Conservation (phyloP, 2,888 invertebrate species). For the Oscheius sp. region DNA sequence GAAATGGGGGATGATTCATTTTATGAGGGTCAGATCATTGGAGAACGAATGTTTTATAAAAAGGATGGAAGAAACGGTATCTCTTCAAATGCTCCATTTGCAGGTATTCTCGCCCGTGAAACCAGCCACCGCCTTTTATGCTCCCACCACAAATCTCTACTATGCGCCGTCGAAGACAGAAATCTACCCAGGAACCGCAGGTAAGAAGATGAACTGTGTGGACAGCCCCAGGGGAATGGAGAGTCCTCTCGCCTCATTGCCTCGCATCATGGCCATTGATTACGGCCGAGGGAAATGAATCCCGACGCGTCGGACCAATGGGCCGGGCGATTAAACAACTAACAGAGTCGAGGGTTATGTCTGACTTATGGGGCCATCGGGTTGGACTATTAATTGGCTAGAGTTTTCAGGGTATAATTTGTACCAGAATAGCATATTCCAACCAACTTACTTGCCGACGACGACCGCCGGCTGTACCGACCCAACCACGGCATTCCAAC, state of each 20-base stretch:
- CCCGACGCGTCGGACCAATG: slow-evolving; percentile 22
- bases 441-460: slow-evolving; percentile 26
- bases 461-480: slow-evolving; percentile 35
- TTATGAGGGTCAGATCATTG: too few species aligned
- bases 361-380: not conserved
- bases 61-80: too few species aligned
- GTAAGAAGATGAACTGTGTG: not conserved
- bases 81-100: too few species aligned
- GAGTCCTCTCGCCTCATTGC: slow-evolving; percentile 30
- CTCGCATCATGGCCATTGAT: slow-evolving; percentile 38
- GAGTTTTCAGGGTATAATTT: slow-evolving; percentile 44
- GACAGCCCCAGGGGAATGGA: slow-evolving; percentile 22
- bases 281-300: slow-evolving; percentile 35
- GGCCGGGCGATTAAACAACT: slow-evolving; percentile 27
- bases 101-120: slow-evolving; percentile 44
- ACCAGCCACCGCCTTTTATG: slow-evolving; percentile 35
- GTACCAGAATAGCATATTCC: slow-evolving; percentile 41
- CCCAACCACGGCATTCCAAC: slow-evolving; percentile 30
- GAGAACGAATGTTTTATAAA: not conserved
- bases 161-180: slow-evolving; percentile 29
- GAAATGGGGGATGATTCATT: too few species aligned
- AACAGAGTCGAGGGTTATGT: not conserved
- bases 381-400: not conserved
- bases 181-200: slow-evolving; percentile 12
- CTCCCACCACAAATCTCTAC: slow-evolving; percentile 31